These are phyloP conservation scores for Aricia artaxerxes DNA, from an alignment of 2,888 invertebrate genomes.

Conservation along the genomic window DNA sequence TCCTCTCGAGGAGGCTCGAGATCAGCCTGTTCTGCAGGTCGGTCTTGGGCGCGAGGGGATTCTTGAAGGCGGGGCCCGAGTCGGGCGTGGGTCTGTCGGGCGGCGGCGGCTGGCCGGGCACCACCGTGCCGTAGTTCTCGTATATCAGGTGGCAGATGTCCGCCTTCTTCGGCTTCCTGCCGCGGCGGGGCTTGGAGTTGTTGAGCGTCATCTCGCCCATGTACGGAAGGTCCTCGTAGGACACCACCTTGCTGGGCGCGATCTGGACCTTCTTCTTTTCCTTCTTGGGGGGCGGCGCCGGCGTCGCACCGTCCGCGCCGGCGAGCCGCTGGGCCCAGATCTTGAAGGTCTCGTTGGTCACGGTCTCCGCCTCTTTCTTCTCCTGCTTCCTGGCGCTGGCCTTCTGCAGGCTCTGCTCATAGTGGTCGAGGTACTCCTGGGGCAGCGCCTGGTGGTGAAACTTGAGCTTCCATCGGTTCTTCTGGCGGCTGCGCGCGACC, in stretches of 20 bases:
- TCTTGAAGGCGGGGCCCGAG: slow-evolving; percentile 54
- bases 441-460: slow-evolving; percentile 91
- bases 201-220: slow-evolving; percentile 96
- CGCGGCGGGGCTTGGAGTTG: slow-evolving; percentile 91
- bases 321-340: slow-evolving; percentile 89
- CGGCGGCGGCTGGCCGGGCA: slow-evolving; percentile 86
- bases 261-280: slow-evolving; percentile 69
- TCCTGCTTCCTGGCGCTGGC: slow-evolving; percentile 63
- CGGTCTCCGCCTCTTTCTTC: slow-evolving; percentile 65
- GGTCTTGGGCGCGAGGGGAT: slow-evolving; percentile 68
- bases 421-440: slow-evolving; percentile 88
- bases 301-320: slow-evolving; percentile 73
- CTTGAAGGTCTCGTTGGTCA: slow-evolving; percentile 84
- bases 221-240: slow-evolving; percentile 91
- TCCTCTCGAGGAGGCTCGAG: slow-evolving; percentile 84
- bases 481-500: slow-evolving; percentile 75
- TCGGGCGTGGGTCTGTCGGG: slow-evolving; percentile 62
- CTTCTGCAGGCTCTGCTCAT: slow-evolving; percentile 85
- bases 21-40: slow-evolving; percentile 85
- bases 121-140: slow-evolving; percentile 93
- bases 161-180: slow-evolving; percentile 94
- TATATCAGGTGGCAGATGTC: slow-evolving; percentile 95
- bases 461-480: slow-evolving; percentile 87
- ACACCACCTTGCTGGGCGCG: slow-evolving; percentile 78
- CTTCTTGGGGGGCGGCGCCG: slow-evolving; percentile 49